Percentiles rank a stretch among this genome's conserved stretches.
These are phyloP conservation scores for Camptogramma bilineatum DNA, from an alignment of 2,888 invertebrate genomes.

Conservation along the genomic window DNA sequence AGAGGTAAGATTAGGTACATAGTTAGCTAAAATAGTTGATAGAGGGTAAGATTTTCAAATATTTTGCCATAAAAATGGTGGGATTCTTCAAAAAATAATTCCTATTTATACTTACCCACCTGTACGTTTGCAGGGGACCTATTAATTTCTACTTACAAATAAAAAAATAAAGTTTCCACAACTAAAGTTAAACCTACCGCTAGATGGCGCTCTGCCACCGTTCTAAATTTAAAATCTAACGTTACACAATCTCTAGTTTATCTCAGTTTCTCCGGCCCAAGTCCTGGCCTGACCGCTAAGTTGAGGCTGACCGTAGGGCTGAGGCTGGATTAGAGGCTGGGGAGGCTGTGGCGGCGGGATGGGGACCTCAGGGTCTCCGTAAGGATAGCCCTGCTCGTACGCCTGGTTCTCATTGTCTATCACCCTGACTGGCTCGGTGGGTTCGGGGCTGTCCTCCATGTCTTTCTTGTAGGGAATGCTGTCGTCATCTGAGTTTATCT, in stretches of 20 bases:
- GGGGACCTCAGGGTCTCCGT: constrained; percentile 50
- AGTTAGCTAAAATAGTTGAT: not conserved
- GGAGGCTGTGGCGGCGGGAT: constrained; percentile 40
- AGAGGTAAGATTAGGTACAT: too few species aligned
- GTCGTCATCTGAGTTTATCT: constrained; percentile 77
- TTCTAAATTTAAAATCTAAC: not conserved
- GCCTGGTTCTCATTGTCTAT: constrained; percentile 49
- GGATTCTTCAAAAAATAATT: constrained; percentile 19
- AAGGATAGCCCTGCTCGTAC: constrained; percentile 53
- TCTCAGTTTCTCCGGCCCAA: constrained; percentile 78
- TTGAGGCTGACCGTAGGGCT: not conserved
- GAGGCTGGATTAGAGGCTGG: constrained; percentile 35
- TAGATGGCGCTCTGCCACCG: not conserved
- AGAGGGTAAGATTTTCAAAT: not conserved
- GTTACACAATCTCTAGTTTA: constrained; percentile 55
- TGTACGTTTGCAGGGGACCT: too few species aligned
- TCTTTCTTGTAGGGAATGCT: constrained; percentile 82
- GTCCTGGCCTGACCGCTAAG: constrained; percentile 48
- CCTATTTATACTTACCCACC: not conserved
- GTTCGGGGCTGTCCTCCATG: constrained; percentile 72
- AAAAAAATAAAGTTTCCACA: constrained; percentile 1
- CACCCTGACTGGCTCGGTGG: constrained; percentile 67
- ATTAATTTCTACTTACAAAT: too few species aligned
- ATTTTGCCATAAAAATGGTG: constrained; percentile 16
- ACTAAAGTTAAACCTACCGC: not conserved